phyloP scores from a whole-genome alignment of 2,888 invertebrate genomes.

The Watsonalla binaria region DNA sequence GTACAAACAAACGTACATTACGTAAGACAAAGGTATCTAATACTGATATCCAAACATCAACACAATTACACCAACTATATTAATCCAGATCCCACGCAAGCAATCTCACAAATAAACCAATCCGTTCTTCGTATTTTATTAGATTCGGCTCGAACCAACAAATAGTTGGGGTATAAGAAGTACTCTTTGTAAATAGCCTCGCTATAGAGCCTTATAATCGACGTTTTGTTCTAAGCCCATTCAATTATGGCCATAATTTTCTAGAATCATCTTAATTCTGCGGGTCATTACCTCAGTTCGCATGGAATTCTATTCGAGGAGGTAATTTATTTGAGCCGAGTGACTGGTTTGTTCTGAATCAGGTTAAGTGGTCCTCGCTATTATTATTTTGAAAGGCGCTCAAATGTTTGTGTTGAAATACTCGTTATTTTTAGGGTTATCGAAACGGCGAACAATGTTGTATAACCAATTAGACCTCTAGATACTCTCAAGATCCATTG shows the following conservation, averaged over 20 bases:
- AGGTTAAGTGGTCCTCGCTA: too few species aligned
- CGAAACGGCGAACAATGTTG: too few species aligned
- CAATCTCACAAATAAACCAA: not conserved
- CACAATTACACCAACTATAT: too few species aligned
- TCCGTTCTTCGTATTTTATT: not conserved
- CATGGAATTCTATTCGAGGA: not conserved
- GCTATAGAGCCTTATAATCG: conserved; percentile 12
- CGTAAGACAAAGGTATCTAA: too few species aligned
- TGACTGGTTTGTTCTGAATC: too few species aligned
- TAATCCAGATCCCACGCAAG: not conserved
- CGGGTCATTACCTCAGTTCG: not conserved
- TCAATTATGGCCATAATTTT: conserved; percentile 20
- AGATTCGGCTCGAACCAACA: not conserved
- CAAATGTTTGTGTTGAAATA: too few species aligned
- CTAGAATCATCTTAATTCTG: conserved; percentile 5
- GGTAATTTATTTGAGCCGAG: not conserved
- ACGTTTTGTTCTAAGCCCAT: conserved; percentile 19
- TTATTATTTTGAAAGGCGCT: too few species aligned
- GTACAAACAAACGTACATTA: too few species aligned
- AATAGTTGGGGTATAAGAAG: not conserved
- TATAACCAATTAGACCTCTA: too few species aligned
- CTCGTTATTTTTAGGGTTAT: too few species aligned
- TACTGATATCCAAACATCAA: too few species aligned
- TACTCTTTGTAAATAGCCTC: conserved; percentile 1
- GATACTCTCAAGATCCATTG: too few species aligned